Evolutionary conservation across 2,113 vertebrate species (phyloP).

Genomic region (Microcebus griseorufus): DNA sequence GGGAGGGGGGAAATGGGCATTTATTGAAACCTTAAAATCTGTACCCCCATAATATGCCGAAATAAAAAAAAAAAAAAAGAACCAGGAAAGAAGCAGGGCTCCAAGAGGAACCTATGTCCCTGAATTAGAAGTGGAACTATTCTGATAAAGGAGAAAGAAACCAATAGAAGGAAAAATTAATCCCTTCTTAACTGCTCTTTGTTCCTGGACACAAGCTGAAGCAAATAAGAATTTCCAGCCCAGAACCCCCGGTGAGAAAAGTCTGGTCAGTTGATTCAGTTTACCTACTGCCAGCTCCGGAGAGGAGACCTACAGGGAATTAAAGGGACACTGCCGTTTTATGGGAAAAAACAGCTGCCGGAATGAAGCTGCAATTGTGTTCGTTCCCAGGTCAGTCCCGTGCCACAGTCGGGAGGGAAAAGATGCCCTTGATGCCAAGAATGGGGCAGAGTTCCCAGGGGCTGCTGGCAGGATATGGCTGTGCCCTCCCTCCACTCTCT

Average conservation of each 20-base stretch:
- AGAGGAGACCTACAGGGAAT: neutral
- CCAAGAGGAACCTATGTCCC: neutral
- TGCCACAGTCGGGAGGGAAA: neutral
- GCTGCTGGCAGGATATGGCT: neutral
- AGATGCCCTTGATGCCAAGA: neutral
- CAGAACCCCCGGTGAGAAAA: conserved; percentile 52
- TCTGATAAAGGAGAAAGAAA: conserved; percentile 58
- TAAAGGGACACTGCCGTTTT: conserved; percentile 16
- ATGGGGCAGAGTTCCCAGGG: neutral
- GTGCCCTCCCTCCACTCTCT: neutral
- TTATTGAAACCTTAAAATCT: too few relatives aligned
- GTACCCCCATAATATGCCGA: too few relatives aligned
- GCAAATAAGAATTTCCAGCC: conserved; percentile 55
- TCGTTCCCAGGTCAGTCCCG: neutral
- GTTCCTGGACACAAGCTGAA: conserved; percentile 48
- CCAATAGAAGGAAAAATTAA: conserved; percentile 44
- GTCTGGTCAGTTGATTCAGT: conserved; percentile 47
- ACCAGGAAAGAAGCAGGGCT: neutral
- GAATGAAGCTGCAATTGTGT: neutral
- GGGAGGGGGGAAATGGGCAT: too few relatives aligned
- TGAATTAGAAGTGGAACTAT: conserved; percentile 45
- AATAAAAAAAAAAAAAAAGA: neutral
- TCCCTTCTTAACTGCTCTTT: conserved; percentile 59
- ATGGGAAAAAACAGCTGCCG: neutral
- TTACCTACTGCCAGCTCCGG: neutral